Percentiles rank a stretch among this genome's conserved stretches.
These are phyloP conservation scores for Eledone cirrhosa DNA, from an alignment of 2,888 invertebrate genomes.

Conservation along the genomic window DNA sequence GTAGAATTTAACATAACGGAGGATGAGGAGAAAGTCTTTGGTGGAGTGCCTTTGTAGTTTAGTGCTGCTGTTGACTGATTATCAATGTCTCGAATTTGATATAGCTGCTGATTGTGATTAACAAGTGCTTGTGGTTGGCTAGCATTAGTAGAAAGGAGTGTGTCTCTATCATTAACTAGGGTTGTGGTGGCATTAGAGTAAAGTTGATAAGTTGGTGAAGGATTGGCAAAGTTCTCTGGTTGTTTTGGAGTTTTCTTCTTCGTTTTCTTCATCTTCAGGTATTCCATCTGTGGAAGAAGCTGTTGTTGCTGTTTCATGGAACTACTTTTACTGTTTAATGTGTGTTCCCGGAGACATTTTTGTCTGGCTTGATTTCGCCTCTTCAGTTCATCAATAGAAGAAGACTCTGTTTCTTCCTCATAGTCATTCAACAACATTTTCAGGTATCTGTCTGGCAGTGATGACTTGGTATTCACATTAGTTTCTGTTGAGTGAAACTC, in stretches of 20 bases:
- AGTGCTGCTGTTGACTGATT: too few relatives aligned
- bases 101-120: too few relatives aligned
- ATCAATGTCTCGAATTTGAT: too few relatives aligned
- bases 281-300: background rate
- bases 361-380: constrained; percentile 46
- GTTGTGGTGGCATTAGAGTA: too few relatives aligned
- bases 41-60: too few relatives aligned
- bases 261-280: constrained; percentile 11
- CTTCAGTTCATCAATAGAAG: constrained; percentile 44
- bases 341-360: constrained; percentile 41
- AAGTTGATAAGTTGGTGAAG: too few relatives aligned
- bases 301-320: background rate
- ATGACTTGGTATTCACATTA: background rate
- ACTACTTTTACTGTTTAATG: constrained; percentile 30
- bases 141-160: too few relatives aligned
- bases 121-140: too few relatives aligned
- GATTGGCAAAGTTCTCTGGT: too few relatives aligned
- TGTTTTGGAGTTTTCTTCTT: background rate
- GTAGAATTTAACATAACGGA: too few relatives aligned
- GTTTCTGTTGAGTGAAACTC: background rate
- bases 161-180: too few relatives aligned
- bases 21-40: too few relatives aligned
- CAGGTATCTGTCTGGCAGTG: constrained; percentile 44
- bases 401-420: constrained; percentile 41
- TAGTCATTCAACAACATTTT: constrained; percentile 42